Evolutionary conservation across 2,113 vertebrate species (phyloP).

Genomic region (Balaeniceps rex): DNA sequence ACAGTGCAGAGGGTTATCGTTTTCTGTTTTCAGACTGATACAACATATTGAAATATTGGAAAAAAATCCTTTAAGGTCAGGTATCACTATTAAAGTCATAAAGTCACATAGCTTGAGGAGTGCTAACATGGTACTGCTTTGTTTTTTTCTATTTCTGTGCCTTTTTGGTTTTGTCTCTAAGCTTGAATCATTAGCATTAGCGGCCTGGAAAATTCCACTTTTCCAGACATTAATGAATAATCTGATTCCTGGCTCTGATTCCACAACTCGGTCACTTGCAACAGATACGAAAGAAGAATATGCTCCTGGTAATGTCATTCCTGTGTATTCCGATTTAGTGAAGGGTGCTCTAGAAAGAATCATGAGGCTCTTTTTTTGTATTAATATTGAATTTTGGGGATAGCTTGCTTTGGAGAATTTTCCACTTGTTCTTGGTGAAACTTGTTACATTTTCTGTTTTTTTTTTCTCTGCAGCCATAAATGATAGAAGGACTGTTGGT

Average conservation of each 20-base stretch:
- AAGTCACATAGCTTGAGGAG: neutral
- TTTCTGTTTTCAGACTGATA: neutral
- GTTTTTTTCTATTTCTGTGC: neutral
- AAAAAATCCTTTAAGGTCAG: neutral
- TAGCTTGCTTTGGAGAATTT: neutral
- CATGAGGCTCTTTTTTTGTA: neutral
- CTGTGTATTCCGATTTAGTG: neutral
- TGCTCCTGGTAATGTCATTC: neutral
- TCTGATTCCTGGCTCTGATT: neutral
- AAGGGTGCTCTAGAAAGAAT: neutral
- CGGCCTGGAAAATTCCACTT: neutral
- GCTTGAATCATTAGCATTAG: neutral
- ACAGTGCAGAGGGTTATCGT: neutral
- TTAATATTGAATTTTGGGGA: neutral
- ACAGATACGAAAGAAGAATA: neutral
- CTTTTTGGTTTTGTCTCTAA: neutral
- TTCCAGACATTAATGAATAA: neutral
- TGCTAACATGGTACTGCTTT: neutral
- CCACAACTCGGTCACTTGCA: neutral
- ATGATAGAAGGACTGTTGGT: neutral
- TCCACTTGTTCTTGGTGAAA: neutral
- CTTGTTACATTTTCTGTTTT: neutral
- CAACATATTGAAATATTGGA: neutral
- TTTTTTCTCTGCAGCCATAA: neutral
- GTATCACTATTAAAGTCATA: neutral